A percentile compares a stretch with the other conserved stretches of the same genome.
Evolutionary conservation across 2,888 invertebrate genomes (phyloP).

Genomic region (Ochlodes sylvanus): DNA sequence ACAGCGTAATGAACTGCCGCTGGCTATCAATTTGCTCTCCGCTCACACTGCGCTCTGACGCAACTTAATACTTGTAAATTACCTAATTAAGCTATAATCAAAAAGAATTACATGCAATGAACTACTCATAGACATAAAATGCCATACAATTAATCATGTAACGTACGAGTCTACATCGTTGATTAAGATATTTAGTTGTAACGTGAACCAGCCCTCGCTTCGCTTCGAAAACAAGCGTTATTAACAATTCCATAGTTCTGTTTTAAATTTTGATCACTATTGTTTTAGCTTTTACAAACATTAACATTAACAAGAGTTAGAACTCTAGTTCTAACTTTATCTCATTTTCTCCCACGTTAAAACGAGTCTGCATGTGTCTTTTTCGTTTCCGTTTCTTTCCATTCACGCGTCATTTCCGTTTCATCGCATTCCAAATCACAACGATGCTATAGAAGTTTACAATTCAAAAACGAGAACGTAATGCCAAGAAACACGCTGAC

Average conservation of each 20-base stretch:
- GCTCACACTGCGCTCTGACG: background rate
- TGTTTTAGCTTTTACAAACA: no score
- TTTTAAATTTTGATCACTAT: no score
- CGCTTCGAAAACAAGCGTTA: background rate
- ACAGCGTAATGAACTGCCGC: background rate
- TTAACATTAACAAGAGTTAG: no score
- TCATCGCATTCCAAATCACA: no score
- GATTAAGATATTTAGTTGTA: background rate
- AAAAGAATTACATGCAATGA: conserved; percentile 20
- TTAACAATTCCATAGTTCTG: background rate
- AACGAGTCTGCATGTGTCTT: no score
- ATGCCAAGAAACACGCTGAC: no score
- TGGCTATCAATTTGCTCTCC: conserved; percentile 14
- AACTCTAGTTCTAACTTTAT: no score
- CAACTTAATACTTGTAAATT: conserved; percentile 23
- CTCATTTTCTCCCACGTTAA: no score
- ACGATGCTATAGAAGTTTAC: no score
- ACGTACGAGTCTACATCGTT: background rate
- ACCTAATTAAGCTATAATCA: conserved; percentile 26
- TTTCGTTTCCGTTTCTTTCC: no score
- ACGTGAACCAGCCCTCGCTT: background rate
- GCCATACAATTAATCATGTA: background rate
- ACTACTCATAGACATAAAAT: background rate
- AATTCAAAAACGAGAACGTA: no score
- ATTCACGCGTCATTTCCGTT: no score